Evolutionary conservation across 1,140 invertebrate species (phyloP).

Genomic region (Ectropis grisescens): DNA sequence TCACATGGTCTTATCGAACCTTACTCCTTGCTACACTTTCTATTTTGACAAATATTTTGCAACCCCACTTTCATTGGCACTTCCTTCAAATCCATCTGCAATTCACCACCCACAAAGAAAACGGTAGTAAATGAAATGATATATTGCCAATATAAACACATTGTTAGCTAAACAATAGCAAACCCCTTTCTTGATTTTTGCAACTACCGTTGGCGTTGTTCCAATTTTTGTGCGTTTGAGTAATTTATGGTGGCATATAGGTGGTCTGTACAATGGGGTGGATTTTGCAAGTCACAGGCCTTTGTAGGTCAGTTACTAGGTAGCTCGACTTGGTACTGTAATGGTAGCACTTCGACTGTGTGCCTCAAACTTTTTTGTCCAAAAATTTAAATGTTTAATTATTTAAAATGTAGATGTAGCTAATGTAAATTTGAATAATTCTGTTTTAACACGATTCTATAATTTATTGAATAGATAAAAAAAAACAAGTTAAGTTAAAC

Average conservation of each 20-base stretch:
- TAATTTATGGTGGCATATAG: constrained; percentile 51
- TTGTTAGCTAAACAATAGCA: constrained; percentile 25
- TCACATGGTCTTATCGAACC: no score
- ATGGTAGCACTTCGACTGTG: constrained; percentile 14
- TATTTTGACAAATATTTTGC: no score
- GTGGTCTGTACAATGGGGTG: constrained; percentile 40
- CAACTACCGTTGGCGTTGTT: constrained; percentile 45
- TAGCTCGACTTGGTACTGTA: constrained; percentile 25
- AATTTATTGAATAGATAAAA: no score
- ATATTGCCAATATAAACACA: constrained; percentile 18
- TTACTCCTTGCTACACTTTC: no score
- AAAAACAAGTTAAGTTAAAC: no score
- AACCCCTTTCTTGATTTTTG: constrained; percentile 54
- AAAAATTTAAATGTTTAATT: no score
- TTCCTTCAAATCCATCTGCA: no score
- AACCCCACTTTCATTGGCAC: no score
- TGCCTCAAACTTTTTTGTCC: no score
- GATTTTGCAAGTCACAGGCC: constrained; percentile 48
- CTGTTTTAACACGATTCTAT: no score
- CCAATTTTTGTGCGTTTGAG: constrained; percentile 32
- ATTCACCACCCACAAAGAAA: constrained; percentile 13
- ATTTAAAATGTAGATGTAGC: no score
- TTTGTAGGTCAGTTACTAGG: constrained; percentile 53
- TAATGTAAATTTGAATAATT: no score
- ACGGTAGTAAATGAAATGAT: constrained; percentile 17